Conservation (phyloP, 2,888 invertebrate species). For the Apantesis nais region DNA sequence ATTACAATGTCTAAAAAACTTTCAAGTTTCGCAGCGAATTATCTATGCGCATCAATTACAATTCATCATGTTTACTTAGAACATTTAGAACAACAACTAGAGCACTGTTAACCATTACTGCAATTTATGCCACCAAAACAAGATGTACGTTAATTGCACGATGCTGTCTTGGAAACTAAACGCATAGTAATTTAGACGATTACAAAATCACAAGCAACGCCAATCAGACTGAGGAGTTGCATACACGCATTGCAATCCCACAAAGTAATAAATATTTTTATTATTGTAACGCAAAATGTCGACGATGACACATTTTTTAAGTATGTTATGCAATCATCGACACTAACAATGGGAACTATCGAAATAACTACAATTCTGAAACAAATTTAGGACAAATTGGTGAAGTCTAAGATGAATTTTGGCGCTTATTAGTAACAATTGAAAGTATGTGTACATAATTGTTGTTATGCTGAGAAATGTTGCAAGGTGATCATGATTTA, state of each 20-base stretch:
- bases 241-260: slow-evolving; percentile 20
- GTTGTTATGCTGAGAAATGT: background rate
- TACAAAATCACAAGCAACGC: slow-evolving; percentile 38
- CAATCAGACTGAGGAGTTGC: slow-evolving; percentile 48
- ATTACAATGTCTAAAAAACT: background rate
- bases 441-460: background rate
- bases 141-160: slow-evolving; percentile 11
- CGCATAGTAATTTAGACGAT: slow-evolving; percentile 16
- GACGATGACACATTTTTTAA: background rate
- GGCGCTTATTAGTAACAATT: background rate
- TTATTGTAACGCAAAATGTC: background rate
- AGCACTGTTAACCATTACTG: slow-evolving; percentile 31
- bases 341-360: background rate
- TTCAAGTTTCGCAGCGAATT: background rate
- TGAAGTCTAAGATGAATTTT: background rate
- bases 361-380: background rate
- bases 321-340: background rate
- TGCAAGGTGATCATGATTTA: background rate
- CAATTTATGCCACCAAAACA: slow-evolving; percentile 16
- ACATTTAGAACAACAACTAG: slow-evolving; percentile 52
- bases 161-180: slow-evolving; percentile 14
- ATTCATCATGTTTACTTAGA: slow-evolving; percentile 28
- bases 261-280: background rate
- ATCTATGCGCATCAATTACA: slow-evolving; percentile 29
- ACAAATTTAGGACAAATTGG: background rate